Base-by-base conservation (phyloP, 1,140 invertebrate genomes). In the Parasteatoda tepidariorum region DNA sequence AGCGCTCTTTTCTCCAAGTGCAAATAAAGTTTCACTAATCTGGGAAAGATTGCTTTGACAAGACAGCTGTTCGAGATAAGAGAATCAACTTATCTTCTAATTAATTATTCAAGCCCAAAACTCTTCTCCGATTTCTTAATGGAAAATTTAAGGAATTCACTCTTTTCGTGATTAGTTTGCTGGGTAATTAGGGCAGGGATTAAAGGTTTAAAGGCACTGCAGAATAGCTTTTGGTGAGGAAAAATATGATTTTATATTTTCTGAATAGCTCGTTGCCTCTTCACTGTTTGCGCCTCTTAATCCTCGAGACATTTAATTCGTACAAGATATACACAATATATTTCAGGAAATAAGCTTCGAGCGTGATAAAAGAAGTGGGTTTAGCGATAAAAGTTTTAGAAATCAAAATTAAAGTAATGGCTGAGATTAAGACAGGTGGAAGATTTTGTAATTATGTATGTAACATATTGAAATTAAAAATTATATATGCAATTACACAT, bases 11-110 rank as follows among this genome's bases (percentile, higher is more conserved):
- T 79, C 75, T 79, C 41, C 64, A 57, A 79, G 75, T 79, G 75
- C 64, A 79, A 79, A 79, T 79, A 79, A 79, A 79, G 75, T 79
- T 68, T 79, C 62, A 26, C 30, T 79, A 79, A 79, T 79, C 75
- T 79, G 62, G 48, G 75, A 79, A 79, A 79, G 75, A 79, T 79
- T 79, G 62, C 75, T 41, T 41, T 68, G 75, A 79, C 75, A 79
- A 68, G 75, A 79, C 75, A 79, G 75, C 62, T 79, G 75, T 68
- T 68, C 64, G 34, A 62, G 75, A 79, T 79, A 66, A 59, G 64
- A 15, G 75, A 79, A 79, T 79, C 75, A 57, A 67, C 75, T 79
- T 79, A 68, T 79, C 59, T 57, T 28, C 62, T 67, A 79, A 79
- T 79, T 79, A 79, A 79, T 79, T 79, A 79, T 79, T 75, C 55